Conservation (phyloP, 2,113 vertebrate species). For the Scalopus aquaticus region DNA sequence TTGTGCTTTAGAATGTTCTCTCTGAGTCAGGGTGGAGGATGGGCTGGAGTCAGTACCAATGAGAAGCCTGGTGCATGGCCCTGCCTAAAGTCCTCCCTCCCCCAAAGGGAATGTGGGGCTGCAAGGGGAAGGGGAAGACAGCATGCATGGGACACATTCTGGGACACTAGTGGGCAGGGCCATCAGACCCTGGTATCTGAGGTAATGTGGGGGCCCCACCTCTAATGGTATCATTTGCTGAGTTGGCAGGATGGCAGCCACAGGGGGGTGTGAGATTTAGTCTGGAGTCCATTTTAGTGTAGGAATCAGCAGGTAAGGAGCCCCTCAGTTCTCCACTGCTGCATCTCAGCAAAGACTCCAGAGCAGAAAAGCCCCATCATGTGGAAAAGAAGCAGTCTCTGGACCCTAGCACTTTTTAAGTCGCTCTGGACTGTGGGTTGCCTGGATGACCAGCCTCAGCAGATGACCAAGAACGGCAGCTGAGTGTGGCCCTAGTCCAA, state of each 20-base stretch:
- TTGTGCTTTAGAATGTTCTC: background rate
- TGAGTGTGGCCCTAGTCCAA: background rate
- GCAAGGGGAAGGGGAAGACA: background rate
- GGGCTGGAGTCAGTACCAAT: background rate
- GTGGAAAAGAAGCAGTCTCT: too few relatives aligned
- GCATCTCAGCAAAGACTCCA: background rate
- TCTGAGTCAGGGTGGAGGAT: background rate
- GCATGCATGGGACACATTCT: accelerated
- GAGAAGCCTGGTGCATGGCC: background rate
- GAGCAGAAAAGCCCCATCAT: background rate
- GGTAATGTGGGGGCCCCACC: background rate
- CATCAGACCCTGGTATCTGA: background rate
- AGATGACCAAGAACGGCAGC: background rate
- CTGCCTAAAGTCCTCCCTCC: too few relatives aligned
- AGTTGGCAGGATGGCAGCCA: too few relatives aligned
- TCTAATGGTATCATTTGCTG: background rate
- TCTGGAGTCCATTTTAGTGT: background rate
- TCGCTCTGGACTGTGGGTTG: background rate
- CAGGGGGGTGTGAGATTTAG: background rate
- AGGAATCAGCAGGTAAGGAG: background rate
- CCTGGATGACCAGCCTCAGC: background rate
- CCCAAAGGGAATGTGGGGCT: background rate
- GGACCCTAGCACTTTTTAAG: background rate
- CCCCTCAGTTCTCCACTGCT: background rate
- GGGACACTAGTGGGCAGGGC: background rate